Percentiles rank a stretch among this genome's conserved stretches.
Evolutionary conservation across 2,797 vertebrate genomes (phyloP).

Genomic region (Danionella dracula): DNA sequence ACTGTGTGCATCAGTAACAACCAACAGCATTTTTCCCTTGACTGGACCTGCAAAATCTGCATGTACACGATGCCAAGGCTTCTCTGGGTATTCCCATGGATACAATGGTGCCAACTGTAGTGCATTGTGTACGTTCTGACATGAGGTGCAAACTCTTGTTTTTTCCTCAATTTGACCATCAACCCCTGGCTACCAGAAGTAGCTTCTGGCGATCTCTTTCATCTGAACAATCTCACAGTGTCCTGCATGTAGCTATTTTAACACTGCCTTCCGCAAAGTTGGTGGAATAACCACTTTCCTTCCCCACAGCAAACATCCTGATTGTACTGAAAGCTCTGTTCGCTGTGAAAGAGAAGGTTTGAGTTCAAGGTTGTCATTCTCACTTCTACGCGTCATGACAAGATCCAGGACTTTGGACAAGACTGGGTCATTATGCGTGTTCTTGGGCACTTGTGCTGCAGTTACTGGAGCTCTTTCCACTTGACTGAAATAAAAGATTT

Average conservation of each 20-base stretch:
- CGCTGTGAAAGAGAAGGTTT: not conserved
- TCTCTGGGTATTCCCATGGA: too few relatives aligned
- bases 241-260: not conserved
- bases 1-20: not conserved
- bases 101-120: too few relatives aligned
- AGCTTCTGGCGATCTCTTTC: too few relatives aligned
- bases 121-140: too few relatives aligned
- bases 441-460: not conserved
- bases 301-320: not conserved
- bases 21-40: too few relatives aligned
- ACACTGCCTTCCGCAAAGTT: not conserved
- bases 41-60: too few relatives aligned
- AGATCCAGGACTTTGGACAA: not conserved
- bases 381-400: not conserved
- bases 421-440: not conserved
- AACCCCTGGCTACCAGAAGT: too few relatives aligned
- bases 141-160: too few relatives aligned
- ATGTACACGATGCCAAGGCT: too few relatives aligned
- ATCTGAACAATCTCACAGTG: too few relatives aligned
- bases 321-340: too few relatives aligned
- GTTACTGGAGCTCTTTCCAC: not conserved
- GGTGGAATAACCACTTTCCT: slow-evolving; percentile 6
- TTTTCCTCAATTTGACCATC: too few relatives aligned
- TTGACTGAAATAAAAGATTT: not conserved
- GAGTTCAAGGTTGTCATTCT: not conserved